Percentiles rank a stretch among this genome's conserved stretches.
Conservation (phyloP, 2,797 vertebrate species). For the Distichodus sexfasciatus region DNA sequence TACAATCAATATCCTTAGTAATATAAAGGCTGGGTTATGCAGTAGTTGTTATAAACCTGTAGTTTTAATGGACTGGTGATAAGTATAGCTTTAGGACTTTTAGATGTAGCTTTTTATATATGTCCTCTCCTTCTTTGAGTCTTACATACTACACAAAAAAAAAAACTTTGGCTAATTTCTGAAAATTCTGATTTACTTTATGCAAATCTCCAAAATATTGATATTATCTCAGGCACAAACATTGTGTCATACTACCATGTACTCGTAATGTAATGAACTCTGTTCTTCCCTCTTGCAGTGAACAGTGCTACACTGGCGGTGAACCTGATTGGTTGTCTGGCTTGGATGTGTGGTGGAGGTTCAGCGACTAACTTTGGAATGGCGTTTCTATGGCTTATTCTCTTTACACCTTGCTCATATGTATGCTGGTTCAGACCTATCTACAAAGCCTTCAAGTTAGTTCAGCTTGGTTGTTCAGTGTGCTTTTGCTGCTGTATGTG, state of each 20-base stretch:
- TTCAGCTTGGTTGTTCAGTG: neutral
- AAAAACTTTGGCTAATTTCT: too few species aligned
- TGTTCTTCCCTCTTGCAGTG: slow-evolving; percentile 68
- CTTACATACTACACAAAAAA: too few species aligned
- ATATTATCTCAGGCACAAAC: too few species aligned
- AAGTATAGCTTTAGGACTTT: neutral
- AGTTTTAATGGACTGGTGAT: neutral
- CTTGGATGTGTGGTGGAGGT: slow-evolving; percentile 92
- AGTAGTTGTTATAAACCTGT: too few species aligned
- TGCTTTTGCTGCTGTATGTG: neutral
- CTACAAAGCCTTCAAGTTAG: slow-evolving; percentile 97
- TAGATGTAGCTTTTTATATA: neutral
- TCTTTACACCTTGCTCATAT: slow-evolving; percentile 93
- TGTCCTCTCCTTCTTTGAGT: too few species aligned
- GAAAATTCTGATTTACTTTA: too few species aligned
- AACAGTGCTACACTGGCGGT: slow-evolving; percentile 82
- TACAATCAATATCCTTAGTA: too few species aligned
- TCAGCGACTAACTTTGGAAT: slow-evolving; percentile 87
- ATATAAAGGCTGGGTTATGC: too few species aligned
- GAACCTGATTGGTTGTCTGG: slow-evolving; percentile 90
- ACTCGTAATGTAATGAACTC: neutral
- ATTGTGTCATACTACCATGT: too few species aligned
- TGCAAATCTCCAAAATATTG: too few species aligned
- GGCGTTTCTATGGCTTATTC: slow-evolving; percentile 91
- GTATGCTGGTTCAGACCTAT: slow-evolving; percentile 95